Conservation (phyloP, 2,888 invertebrate genomes). For the Diplazon laetatorius region DNA sequence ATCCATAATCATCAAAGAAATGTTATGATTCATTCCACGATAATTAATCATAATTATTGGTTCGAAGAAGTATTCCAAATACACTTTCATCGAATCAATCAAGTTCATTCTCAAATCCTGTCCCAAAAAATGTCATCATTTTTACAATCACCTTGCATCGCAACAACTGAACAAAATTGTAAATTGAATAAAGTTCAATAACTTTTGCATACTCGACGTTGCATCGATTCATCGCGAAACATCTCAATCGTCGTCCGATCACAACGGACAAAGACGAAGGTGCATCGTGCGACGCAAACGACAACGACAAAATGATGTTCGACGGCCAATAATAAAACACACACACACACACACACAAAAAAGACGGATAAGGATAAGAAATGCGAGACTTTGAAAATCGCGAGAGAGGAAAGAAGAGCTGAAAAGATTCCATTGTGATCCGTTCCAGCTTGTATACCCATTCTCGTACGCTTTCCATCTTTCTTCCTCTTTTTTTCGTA, state of each 20-base stretch:
- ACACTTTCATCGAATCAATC: too few species aligned
- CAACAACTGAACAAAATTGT: neutral
- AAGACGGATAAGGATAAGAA: constrained; percentile 33
- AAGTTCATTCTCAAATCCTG: too few species aligned
- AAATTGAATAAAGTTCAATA: neutral
- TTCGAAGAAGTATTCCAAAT: too few species aligned
- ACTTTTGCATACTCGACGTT: neutral
- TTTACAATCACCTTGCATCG: too few species aligned
- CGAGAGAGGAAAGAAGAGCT: constrained; percentile 43
- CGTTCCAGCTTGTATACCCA: constrained; percentile 31
- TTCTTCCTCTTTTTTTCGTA: constrained; percentile 10
- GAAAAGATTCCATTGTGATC: constrained; percentile 55
- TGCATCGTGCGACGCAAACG: constrained; percentile 5
- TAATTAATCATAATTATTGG: too few species aligned
- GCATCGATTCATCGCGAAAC: constrained; percentile 35
- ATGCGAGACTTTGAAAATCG: constrained; percentile 17
- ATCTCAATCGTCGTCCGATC: constrained; percentile 53
- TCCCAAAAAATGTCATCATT: too few species aligned
- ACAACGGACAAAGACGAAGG: constrained; percentile 9
- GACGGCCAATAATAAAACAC: constrained; percentile 41
- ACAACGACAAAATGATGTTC: constrained; percentile 50
- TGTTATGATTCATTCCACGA: too few species aligned
- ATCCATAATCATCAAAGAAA: too few species aligned
- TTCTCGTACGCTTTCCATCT: neutral
- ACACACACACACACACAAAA: too few species aligned